phyloP scores from a whole-genome alignment of 2,888 invertebrate species.

The Andricus quercusramuli region DNA sequence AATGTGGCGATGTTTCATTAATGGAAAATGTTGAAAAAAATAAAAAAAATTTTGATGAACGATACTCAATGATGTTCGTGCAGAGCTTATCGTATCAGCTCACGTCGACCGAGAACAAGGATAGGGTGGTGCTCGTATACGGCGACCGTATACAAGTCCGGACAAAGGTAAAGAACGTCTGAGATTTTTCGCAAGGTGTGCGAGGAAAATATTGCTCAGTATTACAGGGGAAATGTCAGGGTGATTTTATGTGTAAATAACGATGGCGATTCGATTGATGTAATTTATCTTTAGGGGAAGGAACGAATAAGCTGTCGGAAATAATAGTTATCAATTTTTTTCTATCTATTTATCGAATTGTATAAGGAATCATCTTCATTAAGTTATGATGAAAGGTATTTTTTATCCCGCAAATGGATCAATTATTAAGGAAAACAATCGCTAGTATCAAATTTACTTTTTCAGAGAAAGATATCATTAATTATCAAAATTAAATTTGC shows the following conservation, averaged over 20 bases:
- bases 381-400: too few relatives aligned
- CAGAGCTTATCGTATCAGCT: slow-evolving; percentile 79
- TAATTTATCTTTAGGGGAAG: neutral
- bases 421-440: too few relatives aligned
- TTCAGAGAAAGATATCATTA: too few relatives aligned
- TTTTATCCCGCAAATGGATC: too few relatives aligned
- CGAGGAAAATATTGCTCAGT: slow-evolving; percentile 35
- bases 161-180: slow-evolving; percentile 78
- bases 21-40: slow-evolving; percentile 19
- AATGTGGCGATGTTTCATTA: neutral
- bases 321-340: neutral
- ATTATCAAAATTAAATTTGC: too few relatives aligned
- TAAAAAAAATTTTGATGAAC: slow-evolving; percentile 42
- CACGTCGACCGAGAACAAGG: slow-evolving; percentile 78
- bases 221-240: neutral
- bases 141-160: slow-evolving; percentile 80
- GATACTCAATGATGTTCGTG: slow-evolving; percentile 34
- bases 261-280: neutral
- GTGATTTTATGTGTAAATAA: neutral
- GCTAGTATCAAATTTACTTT: too few relatives aligned
- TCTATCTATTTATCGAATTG: neutral
- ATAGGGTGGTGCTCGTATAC: slow-evolving; percentile 80
- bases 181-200: slow-evolving; percentile 49
- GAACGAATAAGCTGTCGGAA: neutral
- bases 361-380: too few relatives aligned